These are phyloP conservation scores for Vireo griseus DNA, from an alignment of 2,797 vertebrate species.

Conservation along the genomic window DNA sequence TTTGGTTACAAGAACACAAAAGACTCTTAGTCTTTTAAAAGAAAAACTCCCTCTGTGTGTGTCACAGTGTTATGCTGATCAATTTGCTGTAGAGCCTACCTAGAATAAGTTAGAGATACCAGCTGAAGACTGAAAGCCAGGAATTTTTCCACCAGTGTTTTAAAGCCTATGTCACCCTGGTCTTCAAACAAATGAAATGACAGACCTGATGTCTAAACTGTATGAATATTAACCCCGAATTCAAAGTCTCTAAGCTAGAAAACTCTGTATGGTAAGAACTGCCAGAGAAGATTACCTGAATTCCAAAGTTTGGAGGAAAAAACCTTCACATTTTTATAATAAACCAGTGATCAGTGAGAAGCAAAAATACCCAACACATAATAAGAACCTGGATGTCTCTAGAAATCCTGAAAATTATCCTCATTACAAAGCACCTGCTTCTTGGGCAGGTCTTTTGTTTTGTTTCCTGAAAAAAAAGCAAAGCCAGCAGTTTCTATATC, in stretches of 20 bases:
- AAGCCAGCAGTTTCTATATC: background rate
- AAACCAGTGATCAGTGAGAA: background rate
- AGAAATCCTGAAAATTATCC: background rate
- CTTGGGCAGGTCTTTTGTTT: background rate
- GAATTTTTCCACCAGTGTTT: background rate
- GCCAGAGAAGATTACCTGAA: background rate
- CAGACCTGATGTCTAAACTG: background rate
- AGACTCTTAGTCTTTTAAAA: background rate
- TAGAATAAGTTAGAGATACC: background rate
- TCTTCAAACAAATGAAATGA: background rate
- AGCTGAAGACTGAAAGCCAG: background rate
- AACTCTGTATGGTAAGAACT: background rate
- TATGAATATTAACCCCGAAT: background rate
- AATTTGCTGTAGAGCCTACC: background rate
- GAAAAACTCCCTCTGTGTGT: background rate
- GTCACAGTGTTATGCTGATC: background rate
- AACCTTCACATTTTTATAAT: background rate
- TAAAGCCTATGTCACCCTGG: background rate
- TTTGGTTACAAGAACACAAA: constrained; percentile 40
- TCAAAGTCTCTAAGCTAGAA: background rate
- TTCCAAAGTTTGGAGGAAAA: background rate
- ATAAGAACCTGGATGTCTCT: background rate
- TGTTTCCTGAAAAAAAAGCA: background rate
- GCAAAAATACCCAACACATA: background rate
- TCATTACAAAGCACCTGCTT: background rate